Evolutionary conservation across 2,797 vertebrate species (phyloP).

Genomic region (Telmatherina bonti): DNA sequence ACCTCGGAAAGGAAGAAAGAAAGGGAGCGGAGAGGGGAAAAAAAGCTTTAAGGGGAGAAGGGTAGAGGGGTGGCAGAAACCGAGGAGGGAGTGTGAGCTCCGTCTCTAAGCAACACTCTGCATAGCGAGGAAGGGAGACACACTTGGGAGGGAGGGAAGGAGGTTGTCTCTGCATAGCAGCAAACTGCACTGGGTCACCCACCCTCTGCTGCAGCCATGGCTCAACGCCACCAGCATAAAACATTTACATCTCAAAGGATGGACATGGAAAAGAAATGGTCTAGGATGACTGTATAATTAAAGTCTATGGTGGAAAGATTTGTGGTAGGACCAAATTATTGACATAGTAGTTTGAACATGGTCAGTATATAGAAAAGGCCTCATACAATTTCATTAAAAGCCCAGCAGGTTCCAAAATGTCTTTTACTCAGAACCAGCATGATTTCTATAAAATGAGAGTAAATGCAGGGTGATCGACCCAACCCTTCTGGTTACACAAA

Average conservation of each 20-base stretch:
- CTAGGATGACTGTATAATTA: slow-evolving; percentile 47
- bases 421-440: slow-evolving; percentile 9
- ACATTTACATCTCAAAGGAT: slow-evolving; percentile 72
- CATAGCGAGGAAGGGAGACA: slow-evolving; percentile 52
- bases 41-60: slow-evolving; percentile 25
- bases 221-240: slow-evolving; percentile 78
- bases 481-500: slow-evolving; percentile 4
- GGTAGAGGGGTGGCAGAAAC: slow-evolving; percentile 20
- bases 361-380: slow-evolving; percentile 12
- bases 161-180: slow-evolving; percentile 84
- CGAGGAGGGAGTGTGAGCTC: slow-evolving; percentile 56
- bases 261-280: slow-evolving; percentile 20
- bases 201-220: slow-evolving; percentile 81
- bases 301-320: slow-evolving; percentile 35
- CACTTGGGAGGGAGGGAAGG: slow-evolving; percentile 48
- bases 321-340: slow-evolving; percentile 47
- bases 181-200: slow-evolving; percentile 83
- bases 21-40: slow-evolving; percentile 24
- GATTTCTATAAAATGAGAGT: slow-evolving; percentile 3
- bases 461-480: too few relatives aligned
- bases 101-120: slow-evolving; percentile 69
- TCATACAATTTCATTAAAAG: slow-evolving; percentile 18
- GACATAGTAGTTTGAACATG: slow-evolving; percentile 13
- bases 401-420: slow-evolving; percentile 3
- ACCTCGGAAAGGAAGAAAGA: slow-evolving; percentile 33